Evolutionary conservation across 2,888 invertebrate genomes (phyloP).

Genomic region (Cynaeus angustus): DNA sequence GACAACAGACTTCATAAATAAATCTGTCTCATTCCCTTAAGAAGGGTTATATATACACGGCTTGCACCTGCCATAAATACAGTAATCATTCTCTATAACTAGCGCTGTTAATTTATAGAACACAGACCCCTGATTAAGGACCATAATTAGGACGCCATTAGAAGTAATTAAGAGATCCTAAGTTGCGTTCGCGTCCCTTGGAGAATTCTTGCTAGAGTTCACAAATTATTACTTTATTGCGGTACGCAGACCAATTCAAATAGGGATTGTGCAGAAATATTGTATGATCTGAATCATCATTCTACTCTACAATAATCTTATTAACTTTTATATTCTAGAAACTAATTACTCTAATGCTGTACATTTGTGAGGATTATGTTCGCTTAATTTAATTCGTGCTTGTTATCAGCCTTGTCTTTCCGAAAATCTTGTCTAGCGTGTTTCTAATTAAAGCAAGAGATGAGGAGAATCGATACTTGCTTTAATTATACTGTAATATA

Average conservation of each 20-base stretch:
- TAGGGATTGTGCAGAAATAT: background rate
- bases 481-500: slow-evolving; percentile 32
- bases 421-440: slow-evolving; percentile 11
- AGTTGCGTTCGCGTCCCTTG: slow-evolving; percentile 36
- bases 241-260: slow-evolving; percentile 1
- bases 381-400: slow-evolving; percentile 20
- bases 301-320: background rate
- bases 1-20: slow-evolving; percentile 35
- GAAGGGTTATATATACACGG: slow-evolving; percentile 18
- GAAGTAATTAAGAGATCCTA: slow-evolving; percentile 52
- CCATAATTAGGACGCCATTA: slow-evolving; percentile 54
- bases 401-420: slow-evolving; percentile 11
- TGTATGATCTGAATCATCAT: background rate
- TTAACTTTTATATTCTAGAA: background rate
- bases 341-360: slow-evolving; percentile 14
- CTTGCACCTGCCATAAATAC: slow-evolving; percentile 41
- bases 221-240: slow-evolving; percentile 44
- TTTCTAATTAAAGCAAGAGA: slow-evolving; percentile 5
- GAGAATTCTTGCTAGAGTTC: slow-evolving; percentile 41
- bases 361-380: background rate
- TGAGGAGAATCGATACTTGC: slow-evolving; percentile 15
- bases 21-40: slow-evolving; percentile 25
- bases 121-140: slow-evolving; percentile 52
- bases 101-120: slow-evolving; percentile 55
- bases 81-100: slow-evolving; percentile 49